phyloP scores from a whole-genome alignment of 2,888 invertebrate species.

The Heteromurus nitidus region DNA sequence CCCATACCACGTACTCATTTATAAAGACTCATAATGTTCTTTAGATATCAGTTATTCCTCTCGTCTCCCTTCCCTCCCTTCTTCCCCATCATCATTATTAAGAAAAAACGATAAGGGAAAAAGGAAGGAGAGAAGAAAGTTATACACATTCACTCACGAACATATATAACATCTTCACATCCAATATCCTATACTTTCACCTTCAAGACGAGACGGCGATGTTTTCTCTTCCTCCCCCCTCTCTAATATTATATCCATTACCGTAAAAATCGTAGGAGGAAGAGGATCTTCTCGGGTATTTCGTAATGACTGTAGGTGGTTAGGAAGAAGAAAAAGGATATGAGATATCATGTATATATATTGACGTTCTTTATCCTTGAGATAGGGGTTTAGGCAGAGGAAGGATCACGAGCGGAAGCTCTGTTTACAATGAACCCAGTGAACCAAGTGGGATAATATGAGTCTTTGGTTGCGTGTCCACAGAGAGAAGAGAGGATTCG shows the following conservation, averaged over 20 bases:
- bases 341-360: conserved; percentile 11
- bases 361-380: too few relatives aligned
- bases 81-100: conserved; percentile 51
- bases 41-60: conserved; percentile 51
- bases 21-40: conserved; percentile 37
- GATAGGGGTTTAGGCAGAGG: too few relatives aligned
- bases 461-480: not conserved
- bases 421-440: too few relatives aligned
- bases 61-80: conserved; percentile 28
- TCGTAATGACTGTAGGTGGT: conserved; percentile 44
- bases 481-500: conserved; percentile 28
- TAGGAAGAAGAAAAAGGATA: conserved; percentile 27
- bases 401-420: too few relatives aligned
- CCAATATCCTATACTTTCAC: conserved; percentile 23
- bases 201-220: not conserved
- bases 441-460: conserved; percentile 23
- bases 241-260: conserved; percentile 54
- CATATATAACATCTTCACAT: conserved; percentile 10
- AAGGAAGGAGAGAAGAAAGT: too few relatives aligned
- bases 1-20: conserved; percentile 24
- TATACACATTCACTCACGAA: too few relatives aligned
- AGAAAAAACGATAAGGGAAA: conserved; percentile 42
- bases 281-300: conserved; percentile 36
- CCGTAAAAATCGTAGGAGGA: conserved; percentile 51
- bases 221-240: conserved; percentile 16